Evolutionary conservation across 2,113 vertebrate species (phyloP).

Genomic region (Sphyrna mokarran): DNA sequence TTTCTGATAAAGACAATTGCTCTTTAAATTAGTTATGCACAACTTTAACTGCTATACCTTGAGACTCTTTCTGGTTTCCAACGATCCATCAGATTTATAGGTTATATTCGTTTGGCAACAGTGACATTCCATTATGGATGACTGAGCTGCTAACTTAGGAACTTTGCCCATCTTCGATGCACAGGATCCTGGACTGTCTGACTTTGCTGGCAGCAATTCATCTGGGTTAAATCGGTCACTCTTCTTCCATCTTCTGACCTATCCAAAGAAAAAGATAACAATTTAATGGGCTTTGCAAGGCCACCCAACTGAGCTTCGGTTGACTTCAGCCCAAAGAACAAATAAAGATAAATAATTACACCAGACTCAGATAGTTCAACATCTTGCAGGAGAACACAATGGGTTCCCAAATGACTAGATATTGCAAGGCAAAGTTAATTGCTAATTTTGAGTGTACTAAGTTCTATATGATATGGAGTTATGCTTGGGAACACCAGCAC

Average conservation of each 20-base stretch:
- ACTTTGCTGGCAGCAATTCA: not conserved
- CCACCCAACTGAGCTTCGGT: not conserved
- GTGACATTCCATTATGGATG: slow-evolving; percentile 3
- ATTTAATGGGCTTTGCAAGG: not conserved
- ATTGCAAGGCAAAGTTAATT: not conserved
- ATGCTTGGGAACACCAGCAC: too few relatives aligned
- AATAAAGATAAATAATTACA: not conserved
- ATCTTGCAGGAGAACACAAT: not conserved
- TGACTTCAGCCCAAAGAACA: not conserved
- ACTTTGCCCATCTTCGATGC: not conserved
- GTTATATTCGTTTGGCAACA: not conserved
- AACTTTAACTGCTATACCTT: slow-evolving; percentile 26
- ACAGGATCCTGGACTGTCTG: not conserved
- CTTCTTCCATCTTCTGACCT: slow-evolving; percentile 33
- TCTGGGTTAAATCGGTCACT: slow-evolving; percentile 10
- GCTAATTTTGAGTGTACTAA: not conserved
- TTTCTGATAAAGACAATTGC: not conserved
- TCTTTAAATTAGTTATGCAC: not conserved
- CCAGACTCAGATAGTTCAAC: too few relatives aligned
- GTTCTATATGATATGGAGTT: not conserved
- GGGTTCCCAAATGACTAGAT: not conserved
- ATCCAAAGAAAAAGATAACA: not conserved
- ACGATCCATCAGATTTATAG: not conserved
- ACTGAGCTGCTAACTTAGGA: not conserved
- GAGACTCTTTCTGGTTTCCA: not conserved